Conservation (phyloP, 2,888 invertebrate genomes). For the Cinara cedri region DNA sequence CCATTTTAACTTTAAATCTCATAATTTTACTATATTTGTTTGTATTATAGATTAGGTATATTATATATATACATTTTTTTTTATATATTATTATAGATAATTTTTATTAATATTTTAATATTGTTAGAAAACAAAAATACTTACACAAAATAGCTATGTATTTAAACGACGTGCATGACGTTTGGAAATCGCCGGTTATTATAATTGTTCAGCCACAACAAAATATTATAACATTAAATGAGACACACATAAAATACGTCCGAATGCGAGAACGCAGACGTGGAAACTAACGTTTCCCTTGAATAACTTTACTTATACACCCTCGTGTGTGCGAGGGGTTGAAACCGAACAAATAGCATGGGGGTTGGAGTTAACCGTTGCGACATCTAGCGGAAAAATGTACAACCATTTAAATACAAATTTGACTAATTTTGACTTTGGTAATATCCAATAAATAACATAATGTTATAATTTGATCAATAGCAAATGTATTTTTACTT, state of each 20-base stretch:
- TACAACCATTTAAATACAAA: too few relatives aligned
- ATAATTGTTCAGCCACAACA: background rate
- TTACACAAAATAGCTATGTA: slow-evolving; percentile 1
- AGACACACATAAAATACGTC: slow-evolving; percentile 15
- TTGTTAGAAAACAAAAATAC: background rate
- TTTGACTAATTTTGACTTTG: too few relatives aligned
- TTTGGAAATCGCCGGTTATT: background rate
- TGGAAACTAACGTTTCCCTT: slow-evolving; percentile 43
- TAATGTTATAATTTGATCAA: too few relatives aligned
- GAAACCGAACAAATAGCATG: slow-evolving; percentile 8
- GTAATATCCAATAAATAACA: too few relatives aligned
- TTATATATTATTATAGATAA: too few relatives aligned
- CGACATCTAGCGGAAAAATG: slow-evolving; percentile 35
- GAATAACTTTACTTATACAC: slow-evolving; percentile 36
- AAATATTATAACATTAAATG: background rate
- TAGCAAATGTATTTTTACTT: too few relatives aligned
- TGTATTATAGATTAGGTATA: background rate
- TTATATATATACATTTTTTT: too few relatives aligned
- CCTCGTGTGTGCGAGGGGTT: slow-evolving; percentile 26
- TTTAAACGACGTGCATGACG: slow-evolving; percentile 31
- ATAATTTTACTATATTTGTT: too few relatives aligned
- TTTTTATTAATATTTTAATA: background rate
- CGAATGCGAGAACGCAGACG: slow-evolving; percentile 28
- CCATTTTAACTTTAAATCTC: background rate
- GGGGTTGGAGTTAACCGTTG: slow-evolving; percentile 13